A percentile compares a stretch with the other conserved stretches of the same genome.
These are phyloP conservation scores for Poeciliopsis paucimaculata DNA, from an alignment of 2,797 vertebrate species.

Conservation along the genomic window DNA sequence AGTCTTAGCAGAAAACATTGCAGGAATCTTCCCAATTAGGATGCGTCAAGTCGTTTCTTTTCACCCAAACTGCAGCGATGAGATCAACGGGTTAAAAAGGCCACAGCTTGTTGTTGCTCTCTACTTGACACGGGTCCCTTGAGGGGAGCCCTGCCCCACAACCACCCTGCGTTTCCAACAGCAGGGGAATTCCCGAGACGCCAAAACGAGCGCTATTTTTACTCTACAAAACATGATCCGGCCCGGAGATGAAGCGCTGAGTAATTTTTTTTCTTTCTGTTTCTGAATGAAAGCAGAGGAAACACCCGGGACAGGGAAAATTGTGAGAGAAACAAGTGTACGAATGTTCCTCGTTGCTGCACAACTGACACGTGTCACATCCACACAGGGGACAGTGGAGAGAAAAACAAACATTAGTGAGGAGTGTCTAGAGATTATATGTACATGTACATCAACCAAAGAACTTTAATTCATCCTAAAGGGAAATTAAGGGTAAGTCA, in stretches of 20 bases:
- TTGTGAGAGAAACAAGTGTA: conserved; percentile 43
- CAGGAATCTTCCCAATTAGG: conserved; percentile 42
- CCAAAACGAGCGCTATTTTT: conserved; percentile 46
- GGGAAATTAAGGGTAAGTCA: neutral
- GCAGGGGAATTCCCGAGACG: conserved; percentile 38
- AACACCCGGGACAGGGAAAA: conserved; percentile 26
- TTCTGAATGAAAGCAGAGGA: conserved; percentile 37
- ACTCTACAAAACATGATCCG: conserved; percentile 10
- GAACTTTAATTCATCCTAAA: neutral
- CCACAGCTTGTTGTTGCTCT: conserved; percentile 14
- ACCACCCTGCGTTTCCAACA: conserved; percentile 34
- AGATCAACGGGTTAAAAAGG: conserved; percentile 41
- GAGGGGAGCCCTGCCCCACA: conserved; percentile 38
- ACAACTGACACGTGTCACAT: conserved; percentile 18
- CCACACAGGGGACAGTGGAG: neutral
- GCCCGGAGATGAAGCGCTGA: conserved; percentile 42
- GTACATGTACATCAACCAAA: neutral
- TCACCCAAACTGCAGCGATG: conserved; percentile 1
- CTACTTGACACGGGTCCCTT: conserved; percentile 16
- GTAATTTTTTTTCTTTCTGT: neutral
- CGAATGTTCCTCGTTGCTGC: conserved; percentile 8
- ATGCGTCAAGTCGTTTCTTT: conserved; percentile 24
- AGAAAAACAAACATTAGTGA: neutral
- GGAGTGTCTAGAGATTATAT: neutral
- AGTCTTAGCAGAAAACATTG: conserved; percentile 45